Percentiles rank a stretch among this genome's conserved stretches.
Evolutionary conservation across 2,888 invertebrate genomes (phyloP).

Genomic region (Eupithecia centaureata): DNA sequence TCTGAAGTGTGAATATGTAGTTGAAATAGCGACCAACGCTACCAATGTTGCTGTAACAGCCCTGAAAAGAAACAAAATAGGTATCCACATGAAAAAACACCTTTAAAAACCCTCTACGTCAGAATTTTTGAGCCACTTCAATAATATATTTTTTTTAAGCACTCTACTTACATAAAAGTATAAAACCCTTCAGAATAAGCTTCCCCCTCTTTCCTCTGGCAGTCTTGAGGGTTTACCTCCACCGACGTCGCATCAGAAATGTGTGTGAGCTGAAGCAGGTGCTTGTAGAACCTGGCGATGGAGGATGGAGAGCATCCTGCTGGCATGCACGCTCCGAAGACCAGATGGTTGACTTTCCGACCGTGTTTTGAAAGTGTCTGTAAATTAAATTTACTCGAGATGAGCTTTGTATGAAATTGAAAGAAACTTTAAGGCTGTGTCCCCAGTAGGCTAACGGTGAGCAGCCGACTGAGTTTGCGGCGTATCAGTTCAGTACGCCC

Average conservation of each 20-base stretch:
- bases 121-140: too few relatives aligned
- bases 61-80: neutral
- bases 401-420: neutral
- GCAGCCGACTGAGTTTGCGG: too few relatives aligned
- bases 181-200: constrained; percentile 19
- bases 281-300: constrained; percentile 45
- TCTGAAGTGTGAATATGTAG: neutral
- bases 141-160: constrained; percentile 18
- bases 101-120: too few relatives aligned
- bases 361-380: constrained; percentile 16
- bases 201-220: constrained; percentile 15
- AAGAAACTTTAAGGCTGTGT: too few relatives aligned
- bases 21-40: neutral
- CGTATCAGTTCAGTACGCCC: too few relatives aligned
- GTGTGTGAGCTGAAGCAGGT: constrained; percentile 45
- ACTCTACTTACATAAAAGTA: constrained; percentile 19
- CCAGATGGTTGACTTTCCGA: constrained; percentile 43
- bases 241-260: constrained; percentile 35
- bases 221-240: constrained; percentile 10
- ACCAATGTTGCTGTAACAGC: neutral
- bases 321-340: constrained; percentile 55
- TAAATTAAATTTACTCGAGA: neutral
- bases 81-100: too few relatives aligned
- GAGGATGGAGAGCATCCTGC: constrained; percentile 47
- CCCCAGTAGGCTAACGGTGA: too few relatives aligned